Evolutionary conservation across 37 sponge, comb jelly and placozoan genomes (phyloP), one percentile per base, ranked within the genome.

Genomic region (Theonella swinhoei): DNA sequence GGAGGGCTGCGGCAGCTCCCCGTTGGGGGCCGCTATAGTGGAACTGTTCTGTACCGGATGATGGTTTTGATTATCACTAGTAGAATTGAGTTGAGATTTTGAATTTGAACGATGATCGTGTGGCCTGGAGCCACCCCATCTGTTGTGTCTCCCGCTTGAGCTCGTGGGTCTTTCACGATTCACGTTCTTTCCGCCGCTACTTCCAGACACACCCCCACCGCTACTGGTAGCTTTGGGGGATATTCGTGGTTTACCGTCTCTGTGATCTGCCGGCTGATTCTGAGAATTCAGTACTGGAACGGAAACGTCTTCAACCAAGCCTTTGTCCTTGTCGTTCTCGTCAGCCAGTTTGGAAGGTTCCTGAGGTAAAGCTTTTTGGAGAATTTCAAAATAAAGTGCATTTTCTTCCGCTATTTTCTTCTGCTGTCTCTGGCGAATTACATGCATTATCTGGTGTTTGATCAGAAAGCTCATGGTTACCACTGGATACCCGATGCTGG

Each of bases 401-500:
- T 88, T 88, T 62, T 88, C 88, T 40, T 88, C 88, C 24, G 78
- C 68, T 3, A 88, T 82, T 36, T 58, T 58, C 36, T 70, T 75
- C 65, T 82, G 88, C 65, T 88, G 88, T 19, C 82, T 47, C 78
- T 88, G 83, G 67, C 88, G 43, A 59, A 88, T 82, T 23, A 82
- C 47, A 43, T 88, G 82, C 4, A 76, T 88, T 54, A 88, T 76
- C 35, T 88, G 88, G 47, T 88, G 88, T 37, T 88, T 88, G 40
- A 88, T 77, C n/a, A 82, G 78, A 42, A 88, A 88, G 40, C 88
- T 88, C 76, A 88, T 77, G 30, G 88, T 88, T 24, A 88, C 83
- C 39, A 88, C 88, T 37, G 88, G 88, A 76, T 88, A 88, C 20
- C 88, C 88, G 70, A 88, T 88, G 39, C 88, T 88, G 77, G n/a